These are phyloP conservation scores for Nephrotoma guestfalica DNA, from an alignment of 2,888 invertebrate species.

Conservation along the genomic window DNA sequence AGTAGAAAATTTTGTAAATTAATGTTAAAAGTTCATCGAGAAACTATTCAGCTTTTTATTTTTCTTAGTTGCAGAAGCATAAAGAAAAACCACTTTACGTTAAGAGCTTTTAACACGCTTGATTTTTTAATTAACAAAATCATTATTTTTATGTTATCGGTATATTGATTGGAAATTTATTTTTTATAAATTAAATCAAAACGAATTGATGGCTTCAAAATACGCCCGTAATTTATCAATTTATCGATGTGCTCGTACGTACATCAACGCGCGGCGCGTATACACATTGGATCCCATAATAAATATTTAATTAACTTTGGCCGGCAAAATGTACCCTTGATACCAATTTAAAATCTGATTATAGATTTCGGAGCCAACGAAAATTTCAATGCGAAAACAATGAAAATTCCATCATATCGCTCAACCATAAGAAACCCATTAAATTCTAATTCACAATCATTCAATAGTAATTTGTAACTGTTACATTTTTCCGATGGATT, in stretches of 20 bases:
- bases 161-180: neutral
- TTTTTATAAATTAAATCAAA: neutral
- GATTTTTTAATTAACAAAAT: neutral
- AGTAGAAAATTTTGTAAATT: neutral
- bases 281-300: neutral
- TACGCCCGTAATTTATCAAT: neutral
- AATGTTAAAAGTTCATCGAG: neutral
- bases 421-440: neutral
- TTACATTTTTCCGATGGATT: neutral
- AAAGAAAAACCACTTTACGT: neutral
- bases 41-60: neutral
- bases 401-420: neutral
- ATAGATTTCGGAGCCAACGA: neutral
- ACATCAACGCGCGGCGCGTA: neutral
- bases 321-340: neutral
- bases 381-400: neutral
- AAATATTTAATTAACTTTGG: neutral
- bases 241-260: neutral
- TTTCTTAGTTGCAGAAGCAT: neutral
- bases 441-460: neutral
- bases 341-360: neutral
- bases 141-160: neutral
- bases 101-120: neutral
- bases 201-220: neutral
- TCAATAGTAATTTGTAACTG: neutral